These are phyloP conservation scores for Frankliniella intonsa DNA, from an alignment of 2,888 invertebrate species.

Conservation along the genomic window DNA sequence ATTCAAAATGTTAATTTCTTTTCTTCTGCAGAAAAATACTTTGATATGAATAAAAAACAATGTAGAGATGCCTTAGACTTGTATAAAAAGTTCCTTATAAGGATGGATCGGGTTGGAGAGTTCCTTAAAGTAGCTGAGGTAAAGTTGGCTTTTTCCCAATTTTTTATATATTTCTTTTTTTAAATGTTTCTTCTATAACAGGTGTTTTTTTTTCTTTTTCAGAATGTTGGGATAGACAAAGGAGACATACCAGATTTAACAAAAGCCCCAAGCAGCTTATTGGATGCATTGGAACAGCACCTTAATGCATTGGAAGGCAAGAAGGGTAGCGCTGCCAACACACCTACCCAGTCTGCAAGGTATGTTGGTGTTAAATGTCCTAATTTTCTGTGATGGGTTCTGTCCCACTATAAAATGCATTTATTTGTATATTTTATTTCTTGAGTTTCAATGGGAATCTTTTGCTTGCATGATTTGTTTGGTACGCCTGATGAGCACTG, in stretches of 20 bases:
- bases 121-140: slow-evolving; percentile 74
- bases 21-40: slow-evolving; percentile 78
- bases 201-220: neutral
- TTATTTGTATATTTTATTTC: neutral
- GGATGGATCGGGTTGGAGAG: slow-evolving; percentile 98
- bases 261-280: slow-evolving; percentile 92
- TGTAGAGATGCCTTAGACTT: slow-evolving; percentile 95
- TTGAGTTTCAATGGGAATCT: neutral
- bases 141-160: slow-evolving; percentile 12
- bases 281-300: slow-evolving; percentile 96
- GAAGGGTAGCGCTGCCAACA: slow-evolving; percentile 79
- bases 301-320: slow-evolving; percentile 89
- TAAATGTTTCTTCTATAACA: slow-evolving; percentile 37
- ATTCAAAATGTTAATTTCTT: slow-evolving; percentile 34
- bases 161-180: slow-evolving; percentile 29
- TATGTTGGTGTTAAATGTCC: slow-evolving; percentile 44
- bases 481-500: no score
- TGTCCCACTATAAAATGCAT: neutral
- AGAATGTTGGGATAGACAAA: slow-evolving; percentile 93
- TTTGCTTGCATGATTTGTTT: neutral
- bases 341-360: slow-evolving; percentile 81
- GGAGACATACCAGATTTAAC: slow-evolving; percentile 98
- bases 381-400: slow-evolving; percentile 23
- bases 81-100: slow-evolving; percentile 96
- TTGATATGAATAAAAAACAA: slow-evolving; percentile 99